Evolutionary conservation across 2,888 invertebrate species (phyloP).

Genomic region (Acanthosepion pharaonis): DNA sequence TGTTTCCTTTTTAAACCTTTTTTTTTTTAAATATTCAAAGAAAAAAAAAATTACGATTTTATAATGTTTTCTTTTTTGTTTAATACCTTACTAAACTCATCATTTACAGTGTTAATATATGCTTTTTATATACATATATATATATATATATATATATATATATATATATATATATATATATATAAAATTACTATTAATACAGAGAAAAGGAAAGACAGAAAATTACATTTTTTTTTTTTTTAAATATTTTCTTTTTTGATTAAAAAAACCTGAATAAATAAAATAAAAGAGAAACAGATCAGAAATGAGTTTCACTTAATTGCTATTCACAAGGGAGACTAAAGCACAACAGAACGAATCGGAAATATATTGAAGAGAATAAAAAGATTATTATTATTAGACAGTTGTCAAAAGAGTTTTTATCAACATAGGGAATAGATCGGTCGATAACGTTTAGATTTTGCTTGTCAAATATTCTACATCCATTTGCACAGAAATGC

Average conservation of each 20-base stretch:
- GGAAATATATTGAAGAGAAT: not conserved
- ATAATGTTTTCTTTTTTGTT: not conserved
- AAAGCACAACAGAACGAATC: not conserved
- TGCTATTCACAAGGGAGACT: not conserved
- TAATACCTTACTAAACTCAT: not conserved
- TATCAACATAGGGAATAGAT: not conserved
- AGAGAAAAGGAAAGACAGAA: not conserved
- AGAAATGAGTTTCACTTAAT: not conserved
- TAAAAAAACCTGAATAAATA: not conserved
- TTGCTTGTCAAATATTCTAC: not conserved
- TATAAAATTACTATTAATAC: too few species aligned
- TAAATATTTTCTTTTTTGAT: not conserved
- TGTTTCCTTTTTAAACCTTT: not conserved
- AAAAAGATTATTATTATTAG: not conserved
- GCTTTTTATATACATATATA: not conserved
- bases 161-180: too few species aligned
- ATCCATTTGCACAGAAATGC: not conserved
- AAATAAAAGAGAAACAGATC: not conserved
- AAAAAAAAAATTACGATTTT: not conserved
- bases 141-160: not conserved
- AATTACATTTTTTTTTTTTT: constrained; percentile 8
- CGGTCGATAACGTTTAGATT: not conserved
- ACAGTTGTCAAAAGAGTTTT: not conserved
- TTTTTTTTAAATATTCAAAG: not conserved
- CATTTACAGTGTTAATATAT: not conserved